Base-by-base conservation (phyloP, 2,888 invertebrate genomes). In the Euzophera pinguis region DNA sequence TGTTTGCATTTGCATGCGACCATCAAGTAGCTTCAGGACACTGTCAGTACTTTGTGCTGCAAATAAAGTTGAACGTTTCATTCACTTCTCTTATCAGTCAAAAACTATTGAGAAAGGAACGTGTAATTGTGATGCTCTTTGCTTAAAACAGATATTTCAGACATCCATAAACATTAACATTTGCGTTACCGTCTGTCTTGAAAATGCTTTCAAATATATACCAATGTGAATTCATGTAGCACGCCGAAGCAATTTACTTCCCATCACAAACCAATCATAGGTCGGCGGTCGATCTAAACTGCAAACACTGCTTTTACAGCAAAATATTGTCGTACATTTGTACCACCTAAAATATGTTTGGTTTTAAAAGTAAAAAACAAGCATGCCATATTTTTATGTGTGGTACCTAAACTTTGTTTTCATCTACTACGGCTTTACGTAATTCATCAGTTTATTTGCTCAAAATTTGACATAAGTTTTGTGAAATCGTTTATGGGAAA, bases 261-360 rank as follows among this genome's bases (percentile, higher is more conserved):
- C 84, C 74, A 84, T 84, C 79, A 81, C 77, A 78, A 78, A 80
- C 78, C 81, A 83, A 85, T 85, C 80, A 80, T 70, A 68, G 75
- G 63, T 61, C 60, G 62, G 52, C 58, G 63, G 53, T 53, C 50
- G 54, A 53, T 56, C 59, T 55, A 49, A 54, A 52, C 62, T 59
- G 54, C 56, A 60, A 58, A 59, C 29, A 50, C 42, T 54, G 54
- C 53, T 52, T 53, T 58, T 53, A 55, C 55, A 52, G 39, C 50
- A 32, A 58, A 50, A 51, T 51, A 51, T 51, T 42, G 42, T 49
- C 12, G 48, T 22, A 22, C 22, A 3, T 5, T 22, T 27, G 37
- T 49, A 7, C 37, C 6, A 50, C 29, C 4, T 8, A 39, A 39
- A 50, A 38, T 29, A 50, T 50, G 32, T 50, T 41, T 10, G 32